phyloP scores from a whole-genome alignment of 2,113 vertebrate genomes.

The Plecotus auritus region DNA sequence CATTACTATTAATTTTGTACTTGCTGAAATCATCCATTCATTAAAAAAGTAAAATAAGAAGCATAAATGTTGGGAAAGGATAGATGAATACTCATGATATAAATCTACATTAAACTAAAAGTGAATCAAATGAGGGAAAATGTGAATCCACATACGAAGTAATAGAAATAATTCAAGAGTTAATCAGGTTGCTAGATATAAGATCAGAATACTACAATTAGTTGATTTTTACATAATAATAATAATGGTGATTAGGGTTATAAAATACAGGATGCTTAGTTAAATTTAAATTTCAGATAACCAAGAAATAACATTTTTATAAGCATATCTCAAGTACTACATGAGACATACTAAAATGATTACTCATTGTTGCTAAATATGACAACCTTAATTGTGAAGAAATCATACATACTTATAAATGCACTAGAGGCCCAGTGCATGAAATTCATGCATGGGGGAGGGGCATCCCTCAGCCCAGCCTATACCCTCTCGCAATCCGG shows the following conservation, averaged over 20 bases:
- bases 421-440: neutral
- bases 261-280: neutral
- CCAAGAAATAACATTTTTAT: neutral
- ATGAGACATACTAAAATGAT: neutral
- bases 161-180: neutral
- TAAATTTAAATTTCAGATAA: neutral
- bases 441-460: too few relatives aligned
- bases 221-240: neutral
- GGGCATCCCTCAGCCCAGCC: too few relatives aligned
- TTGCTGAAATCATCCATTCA: neutral
- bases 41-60: constrained; percentile 17
- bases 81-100: neutral
- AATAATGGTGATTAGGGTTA: neutral
- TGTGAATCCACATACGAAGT: neutral
- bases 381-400: neutral
- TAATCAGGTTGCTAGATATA: neutral
- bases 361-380: neutral
- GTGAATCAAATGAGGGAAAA: neutral
- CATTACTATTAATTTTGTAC: neutral
- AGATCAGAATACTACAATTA: neutral
- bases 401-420: neutral
- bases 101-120: neutral
- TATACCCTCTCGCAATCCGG: too few relatives aligned
- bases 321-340: neutral
- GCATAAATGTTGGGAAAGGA: neutral